phyloP scores from a whole-genome alignment of 2,888 invertebrate genomes.

The Andrena camellia region DNA sequence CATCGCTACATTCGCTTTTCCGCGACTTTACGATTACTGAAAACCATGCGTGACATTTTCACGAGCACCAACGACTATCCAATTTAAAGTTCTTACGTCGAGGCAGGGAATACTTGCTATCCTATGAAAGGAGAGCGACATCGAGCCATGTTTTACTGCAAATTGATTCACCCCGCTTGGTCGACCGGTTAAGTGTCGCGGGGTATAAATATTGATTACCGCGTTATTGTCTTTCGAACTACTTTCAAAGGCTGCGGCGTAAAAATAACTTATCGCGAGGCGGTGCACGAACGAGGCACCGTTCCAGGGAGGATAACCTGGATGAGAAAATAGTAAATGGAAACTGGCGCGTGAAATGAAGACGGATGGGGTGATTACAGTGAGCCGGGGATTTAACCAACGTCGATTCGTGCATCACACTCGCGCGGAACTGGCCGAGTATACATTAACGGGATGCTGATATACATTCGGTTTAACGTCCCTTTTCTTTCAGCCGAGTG shows the following conservation, averaged over 20 bases:
- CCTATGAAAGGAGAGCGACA: background rate
- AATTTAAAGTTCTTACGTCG: too few species aligned
- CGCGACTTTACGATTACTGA: too few species aligned
- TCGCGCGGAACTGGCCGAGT: background rate
- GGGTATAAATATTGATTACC: conserved; percentile 36
- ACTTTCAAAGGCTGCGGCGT: conserved; percentile 31
- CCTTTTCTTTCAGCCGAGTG: conserved; percentile 86
- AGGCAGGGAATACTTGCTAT: too few species aligned
- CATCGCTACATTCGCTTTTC: too few species aligned
- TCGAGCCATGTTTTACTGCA: background rate
- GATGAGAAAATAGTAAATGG: conserved; percentile 37
- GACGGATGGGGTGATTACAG: conserved; percentile 21
- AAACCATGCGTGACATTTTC: too few species aligned
- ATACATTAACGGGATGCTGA: background rate
- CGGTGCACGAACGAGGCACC: conserved; percentile 30
- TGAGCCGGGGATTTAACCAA: conserved; percentile 12
- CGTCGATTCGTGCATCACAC: background rate
- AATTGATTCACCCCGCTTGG: background rate
- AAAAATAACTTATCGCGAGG: conserved; percentile 41
- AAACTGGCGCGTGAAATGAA: conserved; percentile 16
- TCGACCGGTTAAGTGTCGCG: conserved; percentile 13
- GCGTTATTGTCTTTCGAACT: conserved; percentile 30
- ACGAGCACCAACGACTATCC: too few species aligned
- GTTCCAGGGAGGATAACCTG: conserved; percentile 13
- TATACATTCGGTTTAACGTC: background rate